phyloP scores from a whole-genome alignment of 2,113 vertebrate genomes.

The Ictalurus furcatus region DNA sequence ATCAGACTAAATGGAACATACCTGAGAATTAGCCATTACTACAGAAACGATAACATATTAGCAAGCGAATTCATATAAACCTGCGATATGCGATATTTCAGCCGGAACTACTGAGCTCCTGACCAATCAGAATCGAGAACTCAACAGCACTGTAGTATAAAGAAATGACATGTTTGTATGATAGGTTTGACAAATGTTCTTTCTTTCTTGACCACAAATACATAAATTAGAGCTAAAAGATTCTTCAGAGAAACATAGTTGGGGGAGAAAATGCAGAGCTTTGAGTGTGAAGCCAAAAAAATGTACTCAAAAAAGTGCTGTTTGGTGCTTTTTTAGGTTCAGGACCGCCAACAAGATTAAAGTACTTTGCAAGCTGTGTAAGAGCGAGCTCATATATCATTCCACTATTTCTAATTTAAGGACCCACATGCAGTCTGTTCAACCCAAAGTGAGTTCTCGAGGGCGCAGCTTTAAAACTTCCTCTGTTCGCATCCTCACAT shows the following conservation, averaged over 20 bases:
- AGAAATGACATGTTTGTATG: background rate
- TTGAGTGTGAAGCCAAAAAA: background rate
- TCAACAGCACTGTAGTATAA: background rate
- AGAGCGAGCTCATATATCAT: conserved; percentile 1
- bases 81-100: no score
- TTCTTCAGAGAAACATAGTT: background rate
- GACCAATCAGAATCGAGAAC: background rate
- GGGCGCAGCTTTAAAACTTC: background rate
- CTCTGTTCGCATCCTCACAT: conserved; percentile 10
- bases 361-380: conserved; percentile 15
- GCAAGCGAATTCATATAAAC: background rate
- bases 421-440: conserved; percentile 4
- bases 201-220: background rate
- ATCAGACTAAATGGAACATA: background rate
- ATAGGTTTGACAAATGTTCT: background rate
- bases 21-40: background rate
- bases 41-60: background rate
- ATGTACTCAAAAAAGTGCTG: background rate
- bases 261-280: background rate
- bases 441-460: background rate
- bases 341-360: conserved; percentile 4
- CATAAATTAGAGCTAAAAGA: background rate
- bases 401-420: conserved; percentile 16
- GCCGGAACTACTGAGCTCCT: background rate
- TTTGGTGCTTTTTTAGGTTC: background rate